phyloP scores from a whole-genome alignment of 1,140 invertebrate species.

The Littorina saxatilis region DNA sequence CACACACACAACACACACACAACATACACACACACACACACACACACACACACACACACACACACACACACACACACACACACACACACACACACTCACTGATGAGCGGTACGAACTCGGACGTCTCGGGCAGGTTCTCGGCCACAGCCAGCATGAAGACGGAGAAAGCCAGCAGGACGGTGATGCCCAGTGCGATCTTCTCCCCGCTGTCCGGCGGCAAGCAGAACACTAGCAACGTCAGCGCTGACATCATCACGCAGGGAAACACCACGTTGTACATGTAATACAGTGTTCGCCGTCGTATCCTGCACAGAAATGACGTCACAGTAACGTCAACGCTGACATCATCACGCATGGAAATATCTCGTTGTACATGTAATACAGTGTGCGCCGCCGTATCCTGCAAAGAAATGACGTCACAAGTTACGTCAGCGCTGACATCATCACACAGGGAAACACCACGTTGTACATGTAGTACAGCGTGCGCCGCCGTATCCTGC shows the following conservation, averaged over 20 bases:
- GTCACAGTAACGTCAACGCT: no score
- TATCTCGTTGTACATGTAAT: constrained; percentile 80
- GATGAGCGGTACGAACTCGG: constrained; percentile 80
- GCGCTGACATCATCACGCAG: constrained; percentile 79
- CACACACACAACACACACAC: constrained; percentile 16
- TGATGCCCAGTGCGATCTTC: constrained; percentile 80
- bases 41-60: not conserved
- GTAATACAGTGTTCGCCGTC: constrained; percentile 74
- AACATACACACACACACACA: not conserved
- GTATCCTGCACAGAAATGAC: constrained; percentile 43
- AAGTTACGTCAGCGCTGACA: constrained; percentile 79
- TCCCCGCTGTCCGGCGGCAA: constrained; percentile 80
- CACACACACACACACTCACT: constrained; percentile 72
- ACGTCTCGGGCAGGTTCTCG: constrained; percentile 80
- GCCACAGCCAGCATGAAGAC: constrained; percentile 81
- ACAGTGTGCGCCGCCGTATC: constrained; percentile 67
- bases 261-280: constrained; percentile 80
- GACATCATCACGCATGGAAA: no score
- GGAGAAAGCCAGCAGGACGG: constrained; percentile 79
- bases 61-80: not conserved
- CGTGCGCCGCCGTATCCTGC: constrained; percentile 59
- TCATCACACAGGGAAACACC: constrained; percentile 80
- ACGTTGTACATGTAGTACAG: constrained; percentile 79
- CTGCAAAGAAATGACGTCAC: constrained; percentile 62
- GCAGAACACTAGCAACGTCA: constrained; percentile 80